These are phyloP conservation scores for Leistus spinibarbis DNA, from an alignment of 2,888 invertebrate species.

Conservation along the genomic window DNA sequence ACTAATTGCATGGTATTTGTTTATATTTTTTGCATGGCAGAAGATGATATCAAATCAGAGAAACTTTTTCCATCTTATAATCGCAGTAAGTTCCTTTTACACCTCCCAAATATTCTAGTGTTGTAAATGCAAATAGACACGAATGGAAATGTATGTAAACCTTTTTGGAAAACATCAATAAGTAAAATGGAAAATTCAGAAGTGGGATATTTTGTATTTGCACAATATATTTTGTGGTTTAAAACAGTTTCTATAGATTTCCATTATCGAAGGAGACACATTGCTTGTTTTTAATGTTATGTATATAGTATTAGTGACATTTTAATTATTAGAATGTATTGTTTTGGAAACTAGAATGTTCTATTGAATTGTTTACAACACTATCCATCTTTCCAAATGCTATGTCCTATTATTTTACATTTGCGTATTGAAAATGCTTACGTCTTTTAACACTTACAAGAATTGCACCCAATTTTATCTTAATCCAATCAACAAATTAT, in stretches of 20 bases:
- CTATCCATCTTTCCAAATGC: constrained; percentile 16
- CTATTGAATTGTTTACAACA: constrained; percentile 19
- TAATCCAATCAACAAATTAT: too few species aligned
- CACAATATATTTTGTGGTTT: not conserved
- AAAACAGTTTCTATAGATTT: constrained; percentile 17
- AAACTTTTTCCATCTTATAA: not conserved
- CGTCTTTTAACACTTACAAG: not conserved
- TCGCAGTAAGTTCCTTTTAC: constrained; percentile 21
- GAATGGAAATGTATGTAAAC: constrained; percentile 21
- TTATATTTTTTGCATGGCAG: constrained; percentile 33
- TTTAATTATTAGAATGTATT: not conserved
- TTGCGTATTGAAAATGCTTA: not conserved
- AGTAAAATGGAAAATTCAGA: too few species aligned
- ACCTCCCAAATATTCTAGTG: constrained; percentile 11
- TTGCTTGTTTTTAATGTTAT: not conserved
- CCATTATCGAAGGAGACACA: not conserved
- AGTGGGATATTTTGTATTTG: not conserved
- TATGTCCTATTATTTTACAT: not conserved
- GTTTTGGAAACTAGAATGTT: not conserved
- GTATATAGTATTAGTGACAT: not conserved
- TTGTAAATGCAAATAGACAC: constrained; percentile 18
- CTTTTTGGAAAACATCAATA: not conserved
- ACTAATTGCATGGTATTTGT: constrained; percentile 21
- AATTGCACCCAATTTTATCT: constrained; percentile 14
- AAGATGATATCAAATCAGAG: constrained; percentile 18